Evolutionary conservation across 2,888 invertebrate genomes (phyloP), one percentile per base, ranked within the genome.

Genomic region (Odontocerum albicorne): DNA sequence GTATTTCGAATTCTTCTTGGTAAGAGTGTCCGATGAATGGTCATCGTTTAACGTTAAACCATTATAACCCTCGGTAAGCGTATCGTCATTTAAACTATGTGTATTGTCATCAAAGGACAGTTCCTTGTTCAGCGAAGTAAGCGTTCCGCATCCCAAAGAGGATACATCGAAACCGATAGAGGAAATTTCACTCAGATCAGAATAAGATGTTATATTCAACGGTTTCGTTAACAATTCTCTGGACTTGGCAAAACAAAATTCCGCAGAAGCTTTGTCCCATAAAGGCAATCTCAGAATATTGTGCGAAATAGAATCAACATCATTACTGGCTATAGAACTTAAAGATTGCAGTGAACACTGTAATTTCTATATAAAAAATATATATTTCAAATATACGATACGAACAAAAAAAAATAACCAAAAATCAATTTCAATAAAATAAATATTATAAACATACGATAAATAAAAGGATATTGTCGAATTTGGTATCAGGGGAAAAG

Each of bases 191-290:
- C 57, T 57, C 12, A 53, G 21, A 39, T 57, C 58, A 17, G 54
- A 55, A 39, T 58, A 58, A 1, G 54, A 55, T 16, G 54, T 40
- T 7, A 58, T 45, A 40, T 55, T 55, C 13, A 75, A 72, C 1
- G 85, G 85, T 44, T 84, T 81, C 31, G 83, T 82, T 2, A 87
- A 70, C 10, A 87, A 71, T 67, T 87, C 86, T 3, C 86, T 81
- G 0, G 87, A 87, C 65, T 85, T 85, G 31, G 86, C 85, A 65
- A 87, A 87, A 66, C 84, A 86, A 66, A 86, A 86, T 68, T 87
- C 87, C 0, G 86, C 85, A 8, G 84, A 84, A n/a, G 85, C 85
- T 67, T 85, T 84, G 68, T 87, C 87, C 80, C 86, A 87, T 12
- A 86, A 70, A 1, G 86, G 86, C 40, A 87, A 73, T 59, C 83